Evolutionary conservation across 2,113 vertebrate genomes (phyloP).

Genomic region (Psephotus haematonotus): DNA sequence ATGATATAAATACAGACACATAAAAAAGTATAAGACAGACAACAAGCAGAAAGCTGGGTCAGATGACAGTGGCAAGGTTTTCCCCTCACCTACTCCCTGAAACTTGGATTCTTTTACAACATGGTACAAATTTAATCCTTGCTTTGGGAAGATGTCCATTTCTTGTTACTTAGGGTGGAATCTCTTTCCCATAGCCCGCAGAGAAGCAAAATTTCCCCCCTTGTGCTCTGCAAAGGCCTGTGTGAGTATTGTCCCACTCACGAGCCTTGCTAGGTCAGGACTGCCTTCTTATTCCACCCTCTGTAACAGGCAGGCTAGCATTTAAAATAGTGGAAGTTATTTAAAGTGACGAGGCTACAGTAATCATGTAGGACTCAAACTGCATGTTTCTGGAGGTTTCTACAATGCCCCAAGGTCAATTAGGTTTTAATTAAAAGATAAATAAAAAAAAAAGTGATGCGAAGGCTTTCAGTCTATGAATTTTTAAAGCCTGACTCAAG

Average conservation of each 20-base stretch:
- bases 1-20: background rate
- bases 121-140: background rate
- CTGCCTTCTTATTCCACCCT: background rate
- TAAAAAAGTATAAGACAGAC: background rate
- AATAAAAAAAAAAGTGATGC: background rate
- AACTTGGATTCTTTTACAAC: background rate
- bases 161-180: background rate
- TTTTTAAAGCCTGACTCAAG: constrained; percentile 60
- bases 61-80: background rate
- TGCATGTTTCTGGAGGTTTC: constrained; percentile 37
- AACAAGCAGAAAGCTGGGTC: background rate
- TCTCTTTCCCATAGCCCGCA: background rate
- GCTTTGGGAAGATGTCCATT: background rate
- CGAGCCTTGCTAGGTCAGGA: background rate
- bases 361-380: constrained; percentile 24
- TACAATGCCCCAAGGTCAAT: constrained; percentile 50
- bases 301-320: background rate
- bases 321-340: background rate
- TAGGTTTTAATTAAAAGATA: constrained; percentile 56
- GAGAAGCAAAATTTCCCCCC: background rate
- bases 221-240: background rate
- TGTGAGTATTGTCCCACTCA: background rate
- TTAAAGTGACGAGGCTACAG: background rate
- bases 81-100: background rate
- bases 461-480: constrained; percentile 33